Evolutionary conservation across 2,113 vertebrate species (phyloP).

Genomic region (Circaetus gallicus): DNA sequence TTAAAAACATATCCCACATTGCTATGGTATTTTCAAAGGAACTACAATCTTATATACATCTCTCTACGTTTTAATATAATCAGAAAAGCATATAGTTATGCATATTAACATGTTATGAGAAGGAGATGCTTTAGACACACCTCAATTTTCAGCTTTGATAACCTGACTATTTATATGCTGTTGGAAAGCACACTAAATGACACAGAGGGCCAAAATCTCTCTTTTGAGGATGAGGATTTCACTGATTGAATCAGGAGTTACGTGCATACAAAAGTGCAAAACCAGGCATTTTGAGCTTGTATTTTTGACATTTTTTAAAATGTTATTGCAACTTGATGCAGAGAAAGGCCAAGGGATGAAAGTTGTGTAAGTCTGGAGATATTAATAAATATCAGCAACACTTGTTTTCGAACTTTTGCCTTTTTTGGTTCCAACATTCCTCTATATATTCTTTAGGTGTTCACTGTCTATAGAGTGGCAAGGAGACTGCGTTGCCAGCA

Average conservation of each 20-base stretch:
- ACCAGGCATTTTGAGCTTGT: neutral
- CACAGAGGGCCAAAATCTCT: neutral
- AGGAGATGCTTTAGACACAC: neutral
- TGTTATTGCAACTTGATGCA: neutral
- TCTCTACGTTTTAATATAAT: slow-evolving; percentile 6
- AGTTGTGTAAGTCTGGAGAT: neutral
- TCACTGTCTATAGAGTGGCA: neutral
- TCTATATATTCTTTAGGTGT: neutral
- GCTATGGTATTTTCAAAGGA: neutral
- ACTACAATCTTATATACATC: neutral
- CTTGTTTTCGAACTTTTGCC: neutral
- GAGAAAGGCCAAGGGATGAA: neutral
- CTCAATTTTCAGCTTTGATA: slow-evolving; percentile 9
- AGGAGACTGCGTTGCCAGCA: neutral
- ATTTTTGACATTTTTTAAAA: neutral
- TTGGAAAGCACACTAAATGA: neutral
- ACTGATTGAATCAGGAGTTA: neutral
- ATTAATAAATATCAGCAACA: neutral
- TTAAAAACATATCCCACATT: neutral
- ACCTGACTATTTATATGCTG: neutral
- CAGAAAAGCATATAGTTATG: slow-evolving; percentile 38
- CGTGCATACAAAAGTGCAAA: neutral
- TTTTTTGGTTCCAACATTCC: neutral
- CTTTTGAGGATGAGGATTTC: neutral
- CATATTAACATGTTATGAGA: neutral